Conservation (phyloP, 1,140 invertebrate species). For the Tribolium castaneum region DNA sequence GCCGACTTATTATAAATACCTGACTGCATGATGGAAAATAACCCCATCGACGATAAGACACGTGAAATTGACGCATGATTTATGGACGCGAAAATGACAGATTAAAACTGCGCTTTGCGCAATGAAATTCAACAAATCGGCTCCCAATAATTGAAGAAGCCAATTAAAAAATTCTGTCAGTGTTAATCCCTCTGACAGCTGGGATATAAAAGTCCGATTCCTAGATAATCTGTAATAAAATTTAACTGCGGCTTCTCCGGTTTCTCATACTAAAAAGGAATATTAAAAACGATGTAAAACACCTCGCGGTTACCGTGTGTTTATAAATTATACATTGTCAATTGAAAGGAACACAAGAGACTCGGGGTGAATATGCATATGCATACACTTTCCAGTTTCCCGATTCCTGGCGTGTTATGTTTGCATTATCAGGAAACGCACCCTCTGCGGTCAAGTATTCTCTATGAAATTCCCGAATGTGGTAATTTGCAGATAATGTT, state of each 20-base stretch:
- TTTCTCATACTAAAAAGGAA: constrained; percentile 9
- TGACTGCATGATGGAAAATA: constrained; percentile 6
- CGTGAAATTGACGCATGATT: constrained; percentile 27
- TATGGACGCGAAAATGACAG: constrained; percentile 1
- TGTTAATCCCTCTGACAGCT: background rate
- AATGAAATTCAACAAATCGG: constrained; percentile 16
- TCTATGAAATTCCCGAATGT: background rate
- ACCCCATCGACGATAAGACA: constrained; percentile 25
- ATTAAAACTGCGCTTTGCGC: constrained; percentile 16
- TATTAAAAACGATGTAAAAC: constrained; percentile 13
- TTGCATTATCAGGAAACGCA: background rate
- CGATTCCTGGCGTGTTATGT: background rate
- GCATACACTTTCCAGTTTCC: background rate
- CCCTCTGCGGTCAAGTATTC: background rate
- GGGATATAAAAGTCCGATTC: background rate
- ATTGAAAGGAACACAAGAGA: too few species aligned
- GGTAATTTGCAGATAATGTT: background rate
- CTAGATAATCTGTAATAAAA: constrained; percentile 18
- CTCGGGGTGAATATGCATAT: too few species aligned
- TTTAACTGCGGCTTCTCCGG: constrained; percentile 6
- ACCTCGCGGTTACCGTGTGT: background rate
- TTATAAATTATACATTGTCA: background rate
- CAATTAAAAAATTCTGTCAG: background rate
- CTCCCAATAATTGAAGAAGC: background rate
- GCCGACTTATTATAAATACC: constrained; percentile 29